Base-by-base conservation (phyloP, 2,113 vertebrate species). In the Aegotheles bennettii region DNA sequence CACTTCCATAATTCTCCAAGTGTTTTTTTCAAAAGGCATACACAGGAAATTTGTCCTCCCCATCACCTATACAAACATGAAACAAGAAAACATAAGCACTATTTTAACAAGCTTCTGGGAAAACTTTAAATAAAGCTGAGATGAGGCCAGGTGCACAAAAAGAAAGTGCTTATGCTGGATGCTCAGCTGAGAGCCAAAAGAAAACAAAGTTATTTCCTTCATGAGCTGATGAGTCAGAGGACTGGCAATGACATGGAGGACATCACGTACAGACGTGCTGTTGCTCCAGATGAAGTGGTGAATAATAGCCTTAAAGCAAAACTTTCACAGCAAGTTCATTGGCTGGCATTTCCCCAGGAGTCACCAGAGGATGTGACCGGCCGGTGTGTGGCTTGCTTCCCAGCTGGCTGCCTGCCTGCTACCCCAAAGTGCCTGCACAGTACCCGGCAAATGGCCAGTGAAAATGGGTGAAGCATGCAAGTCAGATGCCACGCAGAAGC, bases 181-280 rank as follows among this genome's bases (percentile, higher is more conserved):
- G 94, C 81, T 75, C 43, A 95, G 38, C 60, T 19, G 26, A 19
- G 33, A 87, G 57, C 74, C 65, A 56, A 68, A 75, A 89, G 95
- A 84, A 79, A 94, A 65, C 13, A 23, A 80, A 51, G 57, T 26
- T 67, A 65, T n/a, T 96, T 81, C 80, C 90, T 92, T 87, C 80
- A 75, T 84, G 77, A 87, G 69, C 67, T 31, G 84, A 53, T 96
- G 95, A 95, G 70, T 96, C 96, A 96, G 87, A 78, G 89, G 76
- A 60, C 76, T 92, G 81, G 81, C 84, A 21, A 51, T 42, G 92
- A 94, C 93, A 93, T 69, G 47, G 24, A 89, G 90, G 56, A 82
- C 90, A 76, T 94, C 95, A 95, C 90, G 87, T 93, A 94, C 95
- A 84, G 84, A 70, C 79, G 68, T 75, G 48, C 82, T 90, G 54